A percentile compares a stretch with the other conserved stretches of the same genome.
phyloP scores from a whole-genome alignment of 2,797 vertebrate genomes.

The Smutsia gigantea region DNA sequence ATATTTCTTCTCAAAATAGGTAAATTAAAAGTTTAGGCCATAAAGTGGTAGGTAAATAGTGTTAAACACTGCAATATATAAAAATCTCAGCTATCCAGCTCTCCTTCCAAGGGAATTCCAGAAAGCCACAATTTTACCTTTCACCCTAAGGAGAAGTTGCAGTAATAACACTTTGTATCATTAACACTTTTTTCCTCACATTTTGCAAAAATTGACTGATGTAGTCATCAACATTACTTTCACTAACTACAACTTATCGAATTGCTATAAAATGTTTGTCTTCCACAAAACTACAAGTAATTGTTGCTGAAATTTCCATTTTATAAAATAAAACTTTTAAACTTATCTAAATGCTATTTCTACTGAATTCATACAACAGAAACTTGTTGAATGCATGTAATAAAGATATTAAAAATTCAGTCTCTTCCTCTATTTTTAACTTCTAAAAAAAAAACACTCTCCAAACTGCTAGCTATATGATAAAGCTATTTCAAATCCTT shows the following conservation, averaged over 20 bases:
- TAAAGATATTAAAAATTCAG: slow-evolving; percentile 7
- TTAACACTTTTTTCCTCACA: background rate
- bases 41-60: background rate
- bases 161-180: background rate
- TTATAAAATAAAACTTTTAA: slow-evolving; percentile 12
- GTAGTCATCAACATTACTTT: background rate
- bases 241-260: background rate
- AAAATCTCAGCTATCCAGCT: background rate
- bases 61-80: background rate
- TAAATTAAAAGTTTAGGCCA: background rate
- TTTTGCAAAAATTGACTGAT: background rate
- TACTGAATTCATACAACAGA: background rate
- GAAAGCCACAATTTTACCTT: background rate
- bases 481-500: background rate
- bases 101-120: background rate
- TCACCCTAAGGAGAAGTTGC: background rate
- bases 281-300: background rate
- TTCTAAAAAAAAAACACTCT: background rate
- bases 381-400: background rate
- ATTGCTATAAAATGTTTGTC: background rate
- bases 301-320: background rate
- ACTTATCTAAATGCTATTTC: background rate
- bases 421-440: background rate
- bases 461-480: background rate
- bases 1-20: slow-evolving; percentile 17